Evolutionary conservation across 2,113 vertebrate species (phyloP), one percentile per base, ranked within the genome.

Genomic region (Laterallus jamaicensis): DNA sequence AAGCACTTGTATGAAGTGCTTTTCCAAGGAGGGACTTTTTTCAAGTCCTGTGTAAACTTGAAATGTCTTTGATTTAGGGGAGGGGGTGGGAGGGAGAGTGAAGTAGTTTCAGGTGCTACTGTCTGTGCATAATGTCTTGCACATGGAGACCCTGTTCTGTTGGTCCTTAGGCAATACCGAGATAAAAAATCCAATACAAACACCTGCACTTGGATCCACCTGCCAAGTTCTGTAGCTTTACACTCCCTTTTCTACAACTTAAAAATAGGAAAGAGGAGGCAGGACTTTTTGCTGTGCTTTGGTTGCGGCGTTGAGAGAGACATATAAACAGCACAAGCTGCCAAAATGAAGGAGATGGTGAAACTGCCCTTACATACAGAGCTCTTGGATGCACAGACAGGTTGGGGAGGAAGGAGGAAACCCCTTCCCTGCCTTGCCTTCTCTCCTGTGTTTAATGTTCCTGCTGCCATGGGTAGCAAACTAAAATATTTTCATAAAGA

Each of bases 21-120:
- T 88, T 92, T 86, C 56, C 49, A 88, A 58, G 85, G 39, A 82
- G n/a, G 20, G 59, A 11, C 69, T 67, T 83, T 83, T 78, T 60
- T 60, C 29, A 2, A 39, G 80, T 91, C 62, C 59, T 93, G 80
- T 92, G 86, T 88, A 83, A 94, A 91, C 90, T 87, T 95, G 93
- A 93, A 93, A 79, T 73, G 56, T 26, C 77, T 92, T 95, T 81
- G 62, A 82, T 93, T 94, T 64, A 54, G 49, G 70, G 62, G 25
- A 54, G 47, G n/a, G 24, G 25, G 6, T 5, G 11, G 15, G n/a
- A 18, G 13, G 12, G 17, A 12, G 24, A 35, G 21, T 29, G 71
- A 79, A 82, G 78, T 59, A 16, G 66, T 90, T 96, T 92, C 83
- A 91, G 76, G 82, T 92, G 88, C 68, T 93, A 1, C 84, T 89